Evolutionary conservation across 2,113 vertebrate genomes (phyloP), one percentile per base, ranked within the genome.

Genomic region (Diphyllodes magnificus): DNA sequence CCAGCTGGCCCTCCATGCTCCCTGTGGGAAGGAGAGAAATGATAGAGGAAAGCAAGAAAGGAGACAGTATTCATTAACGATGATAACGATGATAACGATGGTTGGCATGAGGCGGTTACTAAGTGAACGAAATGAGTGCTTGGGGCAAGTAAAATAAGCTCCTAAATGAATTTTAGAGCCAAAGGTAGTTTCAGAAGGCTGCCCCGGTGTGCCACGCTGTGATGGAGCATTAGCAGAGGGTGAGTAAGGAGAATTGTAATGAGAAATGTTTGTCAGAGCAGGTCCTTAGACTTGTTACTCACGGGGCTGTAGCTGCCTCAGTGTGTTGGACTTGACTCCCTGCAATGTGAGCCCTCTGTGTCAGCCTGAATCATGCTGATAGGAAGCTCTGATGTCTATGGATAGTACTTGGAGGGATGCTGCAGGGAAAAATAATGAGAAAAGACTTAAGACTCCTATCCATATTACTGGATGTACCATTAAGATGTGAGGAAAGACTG

Each of bases 1-100:
- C n/a, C 0, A 0, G 18, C n/a, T 11, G 20, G 5, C 7, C 15
- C 37, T 6, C 56, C 1, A 0, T 8, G 13, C 25, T 31, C 30
- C 47, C 64, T 8, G 70, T 7, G 7, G n/a, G 16, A 28, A 21
- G 35, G 20, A 16, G 28, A 25, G 20, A 18, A 39, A 8, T 5
- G 23, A 1, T 0, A 8, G 33, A 5, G 4, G 3, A 15, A 13
- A 24, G 37, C 11, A 4, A 21, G 69, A 7, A 42, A 39, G 37
- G 31, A 53, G 30, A 7, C 33, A 3, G 10, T 3, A 4, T 1
- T 25, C 35, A 10, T 35, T 30, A 47, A 28, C 7, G 24, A 44
- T 15, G 0, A 37, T 37, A 37, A 37, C 37, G 37, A 37, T 37
- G 37, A 37, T 30, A 47, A 28, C 7, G 24, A 44, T 15, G 0